Percentiles rank a stretch among this genome's conserved stretches.
phyloP scores from a whole-genome alignment of 1,140 invertebrate species.

The Planococcus citri region DNA sequence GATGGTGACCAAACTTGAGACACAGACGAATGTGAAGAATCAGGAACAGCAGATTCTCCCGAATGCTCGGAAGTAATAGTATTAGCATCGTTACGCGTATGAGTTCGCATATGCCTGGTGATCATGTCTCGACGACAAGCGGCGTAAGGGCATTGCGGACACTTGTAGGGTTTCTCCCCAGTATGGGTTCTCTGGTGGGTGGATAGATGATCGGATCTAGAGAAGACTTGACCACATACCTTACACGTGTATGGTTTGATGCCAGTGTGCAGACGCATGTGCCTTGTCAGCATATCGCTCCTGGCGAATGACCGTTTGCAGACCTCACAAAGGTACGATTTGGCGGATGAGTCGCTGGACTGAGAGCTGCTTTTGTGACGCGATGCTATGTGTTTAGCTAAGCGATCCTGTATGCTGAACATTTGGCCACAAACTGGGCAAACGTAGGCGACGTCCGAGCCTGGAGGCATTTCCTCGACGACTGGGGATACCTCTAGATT shows the following conservation, averaged over 20 bases:
- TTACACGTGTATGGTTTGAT: slow-evolving; percentile 85
- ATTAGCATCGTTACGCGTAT: slow-evolving; percentile 46
- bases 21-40: not conserved
- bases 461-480: slow-evolving; percentile 69
- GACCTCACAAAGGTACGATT: slow-evolving; percentile 87
- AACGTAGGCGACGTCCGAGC: slow-evolving; percentile 66
- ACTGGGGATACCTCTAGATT: slow-evolving; percentile 67
- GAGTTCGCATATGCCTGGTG: slow-evolving; percentile 83
- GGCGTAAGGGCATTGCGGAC: slow-evolving; percentile 88
- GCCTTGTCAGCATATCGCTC: slow-evolving; percentile 94
- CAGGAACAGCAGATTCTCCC: slow-evolving; percentile 5
- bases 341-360: slow-evolving; percentile 45
- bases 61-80: not conserved
- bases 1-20: not conserved
- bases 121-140: slow-evolving; percentile 96
- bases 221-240: slow-evolving; percentile 83
- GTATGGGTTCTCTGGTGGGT: slow-evolving; percentile 94
- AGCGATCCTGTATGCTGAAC: slow-evolving; percentile 84
- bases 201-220: slow-evolving; percentile 87
- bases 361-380: slow-evolving; percentile 54
- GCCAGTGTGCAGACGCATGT: slow-evolving; percentile 85
- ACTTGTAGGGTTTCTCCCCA: slow-evolving; percentile 94
- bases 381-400: slow-evolving; percentile 94
- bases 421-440: slow-evolving; percentile 90
- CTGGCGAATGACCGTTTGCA: slow-evolving; percentile 89